phyloP scores from a whole-genome alignment of 2,888 invertebrate species.

The Hydrotaea cyrtoneurina region DNA sequence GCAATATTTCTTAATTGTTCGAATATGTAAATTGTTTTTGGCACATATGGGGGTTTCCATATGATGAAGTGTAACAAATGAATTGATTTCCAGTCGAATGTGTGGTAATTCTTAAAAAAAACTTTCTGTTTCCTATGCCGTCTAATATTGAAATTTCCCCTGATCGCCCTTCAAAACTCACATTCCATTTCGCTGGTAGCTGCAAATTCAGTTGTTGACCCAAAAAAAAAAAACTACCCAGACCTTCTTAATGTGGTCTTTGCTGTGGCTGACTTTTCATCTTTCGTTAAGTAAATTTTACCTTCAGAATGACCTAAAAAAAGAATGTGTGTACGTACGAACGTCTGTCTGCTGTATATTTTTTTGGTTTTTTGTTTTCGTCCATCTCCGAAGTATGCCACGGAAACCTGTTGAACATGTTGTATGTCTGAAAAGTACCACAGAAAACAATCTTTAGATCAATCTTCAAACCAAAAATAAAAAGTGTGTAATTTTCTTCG shows the following conservation, averaged over 20 bases:
- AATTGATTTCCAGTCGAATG: too few species aligned
- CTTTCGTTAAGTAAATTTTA: conserved; percentile 12
- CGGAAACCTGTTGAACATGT: conserved; percentile 64
- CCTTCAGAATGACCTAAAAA: conserved; percentile 27
- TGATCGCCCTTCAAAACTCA: neutral
- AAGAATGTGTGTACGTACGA: conserved; percentile 19
- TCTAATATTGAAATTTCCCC: too few species aligned
- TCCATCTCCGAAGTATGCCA: conserved; percentile 60
- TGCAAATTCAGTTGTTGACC: conserved; percentile 12
- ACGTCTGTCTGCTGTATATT: neutral
- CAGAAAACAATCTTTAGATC: conserved; percentile 25
- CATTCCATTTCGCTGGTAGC: neutral
- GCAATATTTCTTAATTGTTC: conserved; percentile 18
- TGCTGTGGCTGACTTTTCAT: neutral
- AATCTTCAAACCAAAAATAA: neutral
- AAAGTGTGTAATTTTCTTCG: conserved; percentile 7
- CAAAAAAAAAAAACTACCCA: neutral
- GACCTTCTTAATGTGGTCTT: neutral
- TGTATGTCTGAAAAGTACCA: conserved; percentile 48
- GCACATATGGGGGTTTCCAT: neutral
- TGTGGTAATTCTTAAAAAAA: too few species aligned
- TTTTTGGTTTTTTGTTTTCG: neutral
- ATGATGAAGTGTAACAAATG: neutral
- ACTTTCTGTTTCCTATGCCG: too few species aligned
- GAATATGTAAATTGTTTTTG: conserved; percentile 9